These are phyloP conservation scores for Nothocercus julius DNA, from an alignment of 2,113 vertebrate genomes.

Conservation along the genomic window DNA sequence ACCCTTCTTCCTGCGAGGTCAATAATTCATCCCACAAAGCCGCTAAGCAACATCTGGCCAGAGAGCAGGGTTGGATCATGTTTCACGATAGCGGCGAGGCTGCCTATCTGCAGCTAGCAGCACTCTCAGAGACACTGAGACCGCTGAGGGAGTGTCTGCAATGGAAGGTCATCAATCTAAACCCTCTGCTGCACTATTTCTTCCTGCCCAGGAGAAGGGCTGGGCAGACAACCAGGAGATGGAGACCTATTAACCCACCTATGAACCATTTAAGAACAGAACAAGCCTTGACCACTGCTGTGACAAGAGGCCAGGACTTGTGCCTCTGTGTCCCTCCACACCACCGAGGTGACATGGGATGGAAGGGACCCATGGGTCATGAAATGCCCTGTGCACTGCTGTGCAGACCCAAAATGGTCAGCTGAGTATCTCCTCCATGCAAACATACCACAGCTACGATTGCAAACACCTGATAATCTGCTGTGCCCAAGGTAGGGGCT, in stretches of 20 bases:
- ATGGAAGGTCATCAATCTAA: neutral
- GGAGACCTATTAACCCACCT: neutral
- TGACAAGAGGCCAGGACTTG: neutral
- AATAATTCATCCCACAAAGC: neutral
- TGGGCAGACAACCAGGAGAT: neutral
- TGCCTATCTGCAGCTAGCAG: neutral
- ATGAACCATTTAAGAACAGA: neutral
- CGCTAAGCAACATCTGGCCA: slow-evolving; percentile 16
- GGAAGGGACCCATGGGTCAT: fast-evolving
- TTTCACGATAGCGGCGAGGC: neutral
- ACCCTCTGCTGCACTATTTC: neutral
- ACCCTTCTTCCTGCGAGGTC: slow-evolving; percentile 2
- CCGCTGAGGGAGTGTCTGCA: neutral
- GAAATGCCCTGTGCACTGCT: neutral
- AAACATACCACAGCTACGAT: neutral
- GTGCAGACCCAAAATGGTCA: neutral
- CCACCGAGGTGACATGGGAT: neutral
- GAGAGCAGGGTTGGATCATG: neutral
- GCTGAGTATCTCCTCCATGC: neutral
- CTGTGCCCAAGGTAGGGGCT: neutral
- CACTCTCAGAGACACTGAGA: fast-evolving
- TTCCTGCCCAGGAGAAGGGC: neutral
- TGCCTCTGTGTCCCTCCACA: neutral
- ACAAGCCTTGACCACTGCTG: neutral
- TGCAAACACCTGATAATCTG: neutral